Conservation (phyloP, 53 echinoderm and acorn worm species). For the Pentamera pediparva region DNA sequence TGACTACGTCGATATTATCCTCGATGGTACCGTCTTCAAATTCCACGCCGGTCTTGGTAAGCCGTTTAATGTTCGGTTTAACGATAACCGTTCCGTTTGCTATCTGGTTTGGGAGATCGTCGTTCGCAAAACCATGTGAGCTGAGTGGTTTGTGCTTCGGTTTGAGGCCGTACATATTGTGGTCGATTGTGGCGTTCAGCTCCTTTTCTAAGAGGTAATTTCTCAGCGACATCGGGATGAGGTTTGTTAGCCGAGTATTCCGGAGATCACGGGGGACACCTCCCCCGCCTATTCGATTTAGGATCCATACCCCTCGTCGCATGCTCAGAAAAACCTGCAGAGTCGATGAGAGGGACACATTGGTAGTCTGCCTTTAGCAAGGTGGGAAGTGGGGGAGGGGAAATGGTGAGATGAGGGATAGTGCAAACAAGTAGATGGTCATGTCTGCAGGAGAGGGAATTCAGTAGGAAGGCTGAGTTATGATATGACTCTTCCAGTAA, state of each 20-base stretch:
- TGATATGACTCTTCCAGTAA: too few relatives aligned
- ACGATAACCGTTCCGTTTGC: conserved; percentile 46
- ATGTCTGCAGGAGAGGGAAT: too few relatives aligned
- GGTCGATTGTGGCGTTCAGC: conserved; percentile 37
- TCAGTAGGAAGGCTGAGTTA: too few relatives aligned
- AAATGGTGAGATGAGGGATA: too few relatives aligned
- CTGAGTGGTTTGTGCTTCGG: conserved; percentile 10
- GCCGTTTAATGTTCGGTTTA: conserved; percentile 34
- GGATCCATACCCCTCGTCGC: conserved; percentile 56
- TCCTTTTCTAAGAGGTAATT: neutral
- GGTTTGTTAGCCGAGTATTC: neutral
- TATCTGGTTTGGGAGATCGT: conserved; percentile 58
- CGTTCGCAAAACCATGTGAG: conserved; percentile 53
- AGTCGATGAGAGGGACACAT: too few relatives aligned
- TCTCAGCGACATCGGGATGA: conserved; percentile 13
- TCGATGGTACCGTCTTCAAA: too few relatives aligned
- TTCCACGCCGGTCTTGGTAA: conserved; percentile 56
- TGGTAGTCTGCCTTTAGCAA: too few relatives aligned
- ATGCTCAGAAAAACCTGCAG: conserved; percentile 51
- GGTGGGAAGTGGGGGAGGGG: too few relatives aligned
- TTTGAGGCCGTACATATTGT: conserved; percentile 52
- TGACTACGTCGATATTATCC: conserved; percentile 59
- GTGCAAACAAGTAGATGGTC: too few relatives aligned
- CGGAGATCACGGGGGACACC: conserved; percentile 45
- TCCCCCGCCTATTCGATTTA: too few relatives aligned